phyloP scores from a whole-genome alignment of 1,140 invertebrate genomes.

The Sarcophaga peregrina region DNA sequence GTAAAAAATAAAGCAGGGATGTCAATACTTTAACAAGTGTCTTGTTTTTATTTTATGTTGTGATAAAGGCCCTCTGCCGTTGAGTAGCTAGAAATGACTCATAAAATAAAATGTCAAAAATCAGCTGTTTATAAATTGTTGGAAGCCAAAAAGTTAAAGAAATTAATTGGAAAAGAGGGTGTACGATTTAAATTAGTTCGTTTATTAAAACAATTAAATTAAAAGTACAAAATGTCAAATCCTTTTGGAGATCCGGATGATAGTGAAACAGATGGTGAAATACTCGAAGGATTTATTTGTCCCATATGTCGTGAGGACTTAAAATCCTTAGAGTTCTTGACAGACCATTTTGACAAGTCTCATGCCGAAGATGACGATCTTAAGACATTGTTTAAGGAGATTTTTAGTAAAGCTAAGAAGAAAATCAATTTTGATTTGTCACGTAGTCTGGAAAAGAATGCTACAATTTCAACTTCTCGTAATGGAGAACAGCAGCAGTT shows the following conservation, averaged over 20 bases:
- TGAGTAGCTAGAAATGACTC: neutral
- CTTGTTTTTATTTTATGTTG: neutral
- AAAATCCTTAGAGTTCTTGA: constrained; percentile 82
- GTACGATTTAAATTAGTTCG: neutral
- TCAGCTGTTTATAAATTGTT: neutral
- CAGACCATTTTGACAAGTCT: constrained; percentile 87
- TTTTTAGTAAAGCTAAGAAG: constrained; percentile 90
- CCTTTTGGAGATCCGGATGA: constrained; percentile 47
- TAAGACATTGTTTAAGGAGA: constrained; percentile 86
- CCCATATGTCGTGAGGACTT: constrained; percentile 92
- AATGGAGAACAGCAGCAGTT: neutral
- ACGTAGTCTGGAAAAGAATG: constrained; percentile 69
- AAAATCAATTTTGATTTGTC: constrained; percentile 73
- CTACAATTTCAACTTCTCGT: constrained; percentile 57
- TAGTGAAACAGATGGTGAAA: constrained; percentile 66
- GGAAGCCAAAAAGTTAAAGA: neutral
- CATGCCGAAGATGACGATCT: constrained; percentile 90
- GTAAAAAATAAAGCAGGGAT: neutral
- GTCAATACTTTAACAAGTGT: neutral
- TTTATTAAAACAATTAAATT: neutral
- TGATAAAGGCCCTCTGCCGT: neutral
- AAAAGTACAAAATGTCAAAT: constrained; percentile 29
- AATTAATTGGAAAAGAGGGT: neutral
- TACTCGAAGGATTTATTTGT: constrained; percentile 92
- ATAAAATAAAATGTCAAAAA: neutral